Evolutionary conservation across 2,797 vertebrate genomes (phyloP).

Genomic region (Sitta carolinensis): DNA sequence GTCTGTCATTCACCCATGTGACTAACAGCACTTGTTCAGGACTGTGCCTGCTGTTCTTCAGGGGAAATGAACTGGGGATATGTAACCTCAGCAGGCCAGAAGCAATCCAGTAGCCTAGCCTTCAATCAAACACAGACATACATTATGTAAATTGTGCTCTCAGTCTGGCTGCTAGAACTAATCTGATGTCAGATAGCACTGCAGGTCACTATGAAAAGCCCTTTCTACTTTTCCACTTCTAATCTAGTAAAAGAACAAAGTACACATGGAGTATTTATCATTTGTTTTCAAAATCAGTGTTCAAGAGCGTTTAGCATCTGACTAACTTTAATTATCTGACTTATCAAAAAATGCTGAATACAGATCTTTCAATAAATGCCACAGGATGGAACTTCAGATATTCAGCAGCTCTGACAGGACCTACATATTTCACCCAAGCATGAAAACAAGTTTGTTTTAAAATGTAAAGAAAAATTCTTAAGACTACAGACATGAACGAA

Average conservation of each 20-base stretch:
- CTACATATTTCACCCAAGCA: neutral
- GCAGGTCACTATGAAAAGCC: neutral
- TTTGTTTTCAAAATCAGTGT: neutral
- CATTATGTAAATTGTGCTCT: neutral
- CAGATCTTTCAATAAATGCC: neutral
- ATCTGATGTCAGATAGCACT: neutral
- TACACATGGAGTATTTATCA: neutral
- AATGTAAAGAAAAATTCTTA: neutral
- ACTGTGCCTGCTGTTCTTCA: neutral
- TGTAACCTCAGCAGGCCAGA: constrained; percentile 23
- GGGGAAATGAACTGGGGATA: neutral
- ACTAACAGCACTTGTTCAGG: constrained; percentile 24
- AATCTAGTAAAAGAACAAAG: neutral
- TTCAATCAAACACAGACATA: neutral
- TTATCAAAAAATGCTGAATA: neutral
- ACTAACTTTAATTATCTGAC: neutral
- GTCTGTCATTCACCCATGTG: neutral
- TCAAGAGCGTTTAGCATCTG: neutral
- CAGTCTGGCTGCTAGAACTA: neutral
- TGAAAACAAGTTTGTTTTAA: neutral
- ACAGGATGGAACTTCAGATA: neutral
- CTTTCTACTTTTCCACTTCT: neutral
- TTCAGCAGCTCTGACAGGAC: neutral
- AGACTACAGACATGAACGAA: neutral
- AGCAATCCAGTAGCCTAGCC: neutral